Percentiles rank a stretch among this genome's conserved stretches.
Evolutionary conservation across 2,797 vertebrate species (phyloP).

Genomic region (Liasis olivaceus): DNA sequence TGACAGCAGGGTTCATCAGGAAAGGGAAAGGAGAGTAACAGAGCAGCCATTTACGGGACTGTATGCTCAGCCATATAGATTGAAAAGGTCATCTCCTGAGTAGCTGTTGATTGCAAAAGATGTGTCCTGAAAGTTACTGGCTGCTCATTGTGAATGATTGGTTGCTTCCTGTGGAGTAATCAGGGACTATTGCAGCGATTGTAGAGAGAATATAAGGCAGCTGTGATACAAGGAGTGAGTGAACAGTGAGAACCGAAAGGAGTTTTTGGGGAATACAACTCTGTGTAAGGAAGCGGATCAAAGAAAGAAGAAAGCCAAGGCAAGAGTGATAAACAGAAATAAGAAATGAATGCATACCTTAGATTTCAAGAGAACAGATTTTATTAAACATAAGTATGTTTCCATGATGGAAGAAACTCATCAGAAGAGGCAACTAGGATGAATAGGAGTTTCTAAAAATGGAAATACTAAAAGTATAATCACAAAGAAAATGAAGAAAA

Average conservation of each 20-base stretch:
- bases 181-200: not conserved
- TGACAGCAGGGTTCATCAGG: not conserved
- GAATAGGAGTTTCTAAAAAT: not conserved
- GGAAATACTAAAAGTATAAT: not conserved
- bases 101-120: not conserved
- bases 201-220: not conserved
- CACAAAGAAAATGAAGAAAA: not conserved
- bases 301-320: not conserved
- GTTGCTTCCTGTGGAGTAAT: not conserved
- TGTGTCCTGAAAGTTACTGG: not conserved
- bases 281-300: not conserved
- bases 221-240: not conserved
- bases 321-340: not conserved
- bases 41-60: not conserved
- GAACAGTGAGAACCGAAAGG: not conserved
- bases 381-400: not conserved
- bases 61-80: not conserved
- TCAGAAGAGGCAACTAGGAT: not conserved
- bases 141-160: not conserved
- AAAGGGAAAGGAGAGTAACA: not conserved
- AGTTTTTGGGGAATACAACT: not conserved
- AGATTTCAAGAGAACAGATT: not conserved
- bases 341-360: not conserved
- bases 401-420: not conserved
- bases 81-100: not conserved